phyloP scores from a whole-genome alignment of 2,888 invertebrate species.

The Euzophera pinguis region DNA sequence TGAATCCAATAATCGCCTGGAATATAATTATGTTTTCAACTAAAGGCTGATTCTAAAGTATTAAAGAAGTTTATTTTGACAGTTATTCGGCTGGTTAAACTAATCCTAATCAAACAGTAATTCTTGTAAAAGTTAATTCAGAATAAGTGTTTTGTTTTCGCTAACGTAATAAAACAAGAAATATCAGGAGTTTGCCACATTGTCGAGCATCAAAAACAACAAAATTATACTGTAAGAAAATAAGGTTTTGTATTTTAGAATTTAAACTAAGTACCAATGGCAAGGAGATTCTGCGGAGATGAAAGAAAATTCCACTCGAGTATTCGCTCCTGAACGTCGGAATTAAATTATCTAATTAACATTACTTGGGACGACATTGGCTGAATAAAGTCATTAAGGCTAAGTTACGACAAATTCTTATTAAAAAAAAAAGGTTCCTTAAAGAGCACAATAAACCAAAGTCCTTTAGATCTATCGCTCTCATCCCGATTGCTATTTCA shows the following conservation, averaged over 20 bases:
- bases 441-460: conserved; percentile 33
- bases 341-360: conserved; percentile 60
- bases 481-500: conserved; percentile 3
- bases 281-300: conserved; percentile 4
- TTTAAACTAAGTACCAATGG: background rate
- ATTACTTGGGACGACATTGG: conserved; percentile 45
- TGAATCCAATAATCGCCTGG: too few relatives aligned
- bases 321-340: conserved; percentile 43
- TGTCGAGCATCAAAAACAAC: background rate
- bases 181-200: background rate
- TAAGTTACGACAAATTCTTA: conserved; percentile 45
- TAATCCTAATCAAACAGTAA: too few relatives aligned
- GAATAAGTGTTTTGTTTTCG: too few relatives aligned
- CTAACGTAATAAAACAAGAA: too few relatives aligned
- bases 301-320: conserved; percentile 34
- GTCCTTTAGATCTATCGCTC: conserved; percentile 28
- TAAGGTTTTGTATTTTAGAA: background rate
- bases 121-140: too few relatives aligned
- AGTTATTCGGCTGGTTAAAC: too few relatives aligned
- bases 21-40: too few relatives aligned
- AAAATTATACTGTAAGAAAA: background rate
- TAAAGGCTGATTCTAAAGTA: too few relatives aligned
- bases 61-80: too few relatives aligned
- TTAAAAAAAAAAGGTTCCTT: conserved; percentile 40
- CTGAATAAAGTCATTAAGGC: conserved; percentile 50